Evolutionary conservation across 2,888 invertebrate genomes (phyloP), one percentile per base, ranked within the genome.

Genomic region (Tineola bisselliella): DNA sequence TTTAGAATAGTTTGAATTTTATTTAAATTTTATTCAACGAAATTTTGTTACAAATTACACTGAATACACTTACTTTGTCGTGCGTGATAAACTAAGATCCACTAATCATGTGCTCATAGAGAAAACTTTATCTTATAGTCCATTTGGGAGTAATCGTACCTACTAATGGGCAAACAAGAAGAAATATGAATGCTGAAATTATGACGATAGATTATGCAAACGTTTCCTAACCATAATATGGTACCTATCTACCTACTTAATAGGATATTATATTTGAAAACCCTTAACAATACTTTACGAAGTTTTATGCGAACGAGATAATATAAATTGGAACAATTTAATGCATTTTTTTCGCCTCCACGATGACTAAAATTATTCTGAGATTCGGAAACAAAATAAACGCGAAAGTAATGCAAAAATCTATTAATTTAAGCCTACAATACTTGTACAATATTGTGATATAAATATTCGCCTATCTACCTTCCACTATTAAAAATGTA

Each of bases 1-100:
- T 48, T 15, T 48, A 3, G 48, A 48, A 48, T 48, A 48, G 48
- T 48, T 48, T 48, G 25, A 56, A 25, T 56, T 56, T 13, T 48
- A n/a, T 13, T 3, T 5, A 48, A 48, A 48, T n/a, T 48, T 48
- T 48, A 13, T 17, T 48, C 15, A 48, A 6, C n/a, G 15, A 1
- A 15, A 17, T 17, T 17, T 48, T 48, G 10, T 48, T 38, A 38
- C 38, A 12, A n/a, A 38, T 12, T 38, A n/a, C 1, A 2, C n/a
- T 6, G 10, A 38, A 38, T 38, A 6, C 38, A 38, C n/a, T n/a
- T 3, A 38, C 38, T 38, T 38, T 6, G 10, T n/a, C 10, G n/a
- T 10, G 3, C 38, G 10, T 38, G 38, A n/a, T 4, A 38, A 38
- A 38, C 38, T 38, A 38, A 38, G 38, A 38, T 6, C 38, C 10